phyloP scores from a whole-genome alignment of 2,888 invertebrate genomes.

The Andrena bicolor region DNA sequence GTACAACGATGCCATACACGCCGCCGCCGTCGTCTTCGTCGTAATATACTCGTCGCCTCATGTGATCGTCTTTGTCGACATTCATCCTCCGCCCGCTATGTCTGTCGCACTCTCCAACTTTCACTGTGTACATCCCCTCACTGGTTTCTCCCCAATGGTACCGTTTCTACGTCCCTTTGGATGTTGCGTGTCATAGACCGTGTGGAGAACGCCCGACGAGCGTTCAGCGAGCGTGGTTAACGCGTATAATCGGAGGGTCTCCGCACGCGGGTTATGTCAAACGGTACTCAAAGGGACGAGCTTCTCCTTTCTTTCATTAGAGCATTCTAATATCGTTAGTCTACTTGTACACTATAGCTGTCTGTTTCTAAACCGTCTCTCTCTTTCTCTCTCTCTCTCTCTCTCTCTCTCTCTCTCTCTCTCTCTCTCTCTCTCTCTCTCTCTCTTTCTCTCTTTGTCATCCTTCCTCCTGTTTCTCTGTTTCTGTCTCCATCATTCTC shows the following conservation, averaged over 20 bases:
- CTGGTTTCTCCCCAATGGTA: not conserved
- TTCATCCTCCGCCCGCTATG: not conserved
- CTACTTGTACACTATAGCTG: no score
- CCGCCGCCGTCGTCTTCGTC: slow-evolving; percentile 21
- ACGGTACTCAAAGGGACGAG: no score
- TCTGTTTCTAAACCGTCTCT: not conserved
- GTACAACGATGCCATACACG: slow-evolving; percentile 39
- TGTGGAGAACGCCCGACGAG: no score
- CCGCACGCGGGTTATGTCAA: no score
- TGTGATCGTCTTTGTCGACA: slow-evolving; percentile 9
- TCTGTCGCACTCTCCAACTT: slow-evolving; percentile 5
- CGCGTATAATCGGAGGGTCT: no score
- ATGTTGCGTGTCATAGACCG: no score
- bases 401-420: slow-evolving; percentile 10
- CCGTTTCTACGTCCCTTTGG: no score
- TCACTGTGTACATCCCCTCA: not conserved
- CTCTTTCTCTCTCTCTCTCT: slow-evolving; percentile 10
- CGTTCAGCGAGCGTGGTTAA: no score
- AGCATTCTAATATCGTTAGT: no score
- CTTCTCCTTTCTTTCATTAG: no score
- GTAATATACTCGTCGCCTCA: slow-evolving; percentile 19
- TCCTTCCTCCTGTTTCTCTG: slow-evolving; percentile 19
- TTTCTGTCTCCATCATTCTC: not conserved
- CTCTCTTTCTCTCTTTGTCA: not conserved
- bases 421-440: slow-evolving; percentile 10